Base-by-base conservation (phyloP, 1,140 invertebrate species). In the Condylostylus longicornis region DNA sequence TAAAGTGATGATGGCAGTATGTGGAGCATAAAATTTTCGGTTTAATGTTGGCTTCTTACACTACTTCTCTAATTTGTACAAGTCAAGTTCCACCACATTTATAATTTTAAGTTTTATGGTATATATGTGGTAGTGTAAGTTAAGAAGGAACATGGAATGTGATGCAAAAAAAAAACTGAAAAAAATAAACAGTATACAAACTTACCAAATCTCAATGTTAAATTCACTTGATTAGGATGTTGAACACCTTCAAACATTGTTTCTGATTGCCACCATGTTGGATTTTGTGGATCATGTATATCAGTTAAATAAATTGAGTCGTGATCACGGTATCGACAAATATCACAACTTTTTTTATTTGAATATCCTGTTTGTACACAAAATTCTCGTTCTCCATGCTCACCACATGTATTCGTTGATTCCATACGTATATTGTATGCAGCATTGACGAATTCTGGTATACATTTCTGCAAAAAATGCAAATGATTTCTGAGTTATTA, bases 211-310 rank as follows among this genome's bases (percentile, higher is more conserved):
- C 80, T 69, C 8, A 98, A 64, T 0, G 90, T 97, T 14, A 98
- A 65, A 62, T 96, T 95, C 22, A 98, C 89, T 63, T 79, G 75
- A 50, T 79, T 82, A 0, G 89, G 85, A 56, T 79, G 83, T 55
- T 94, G 83, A 13, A 95, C 80, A 12, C 76, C 80, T 48, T 98
- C 87, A 43, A 74, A 74, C 87, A 98, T 95, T 0, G 95, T 97
- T 51, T 95, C 86, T 3, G 89, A 95, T 54, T 98, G 93, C 94
- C 95, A 98, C 89, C 90, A 97, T 0, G 95, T 96, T 42, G 79
- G 77, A 53, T 90, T 85, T 42, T 82, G 76, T 41, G 80, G 80
- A 48, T 78, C 75, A 45, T 93, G 85, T 49, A 86, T 72, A 62
- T 98, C 95, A 0, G 90, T 96, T 33, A 98, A 66, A 55, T 72